phyloP scores from a whole-genome alignment of 2,113 vertebrate species.

The Neolamprologus ventralis region DNA sequence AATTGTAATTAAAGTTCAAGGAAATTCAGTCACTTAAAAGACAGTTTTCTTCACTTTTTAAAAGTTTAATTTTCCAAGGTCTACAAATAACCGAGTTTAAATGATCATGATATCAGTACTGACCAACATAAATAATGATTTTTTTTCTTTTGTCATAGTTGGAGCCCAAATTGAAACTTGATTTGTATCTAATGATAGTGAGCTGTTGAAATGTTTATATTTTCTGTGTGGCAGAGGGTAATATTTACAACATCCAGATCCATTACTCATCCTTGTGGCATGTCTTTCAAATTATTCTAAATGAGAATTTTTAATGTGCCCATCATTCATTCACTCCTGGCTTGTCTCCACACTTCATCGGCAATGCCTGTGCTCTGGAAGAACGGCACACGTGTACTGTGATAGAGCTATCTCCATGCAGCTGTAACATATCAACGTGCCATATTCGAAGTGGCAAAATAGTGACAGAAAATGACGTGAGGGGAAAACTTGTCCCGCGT shows the following conservation, averaged over 20 bases:
- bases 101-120: neutral
- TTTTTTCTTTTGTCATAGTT: neutral
- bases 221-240: neutral
- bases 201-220: neutral
- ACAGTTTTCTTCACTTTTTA: neutral
- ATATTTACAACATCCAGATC: neutral
- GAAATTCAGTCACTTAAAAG: neutral
- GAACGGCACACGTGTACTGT: neutral
- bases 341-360: neutral
- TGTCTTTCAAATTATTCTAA: neutral
- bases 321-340: neutral
- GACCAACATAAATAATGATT: neutral
- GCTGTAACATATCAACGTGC: neutral
- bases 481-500: neutral
- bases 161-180: neutral
- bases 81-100: neutral
- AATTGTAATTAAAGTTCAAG: neutral
- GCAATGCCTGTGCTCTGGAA: neutral
- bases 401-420: slow-evolving; percentile 20
- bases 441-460: neutral
- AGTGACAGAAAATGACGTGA: slow-evolving; percentile 18
- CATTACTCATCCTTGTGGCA: neutral
- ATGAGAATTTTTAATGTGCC: neutral
- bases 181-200: neutral
- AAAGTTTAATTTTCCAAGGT: neutral